Conservation (phyloP, 2,888 invertebrate species). For the Actias luna region DNA sequence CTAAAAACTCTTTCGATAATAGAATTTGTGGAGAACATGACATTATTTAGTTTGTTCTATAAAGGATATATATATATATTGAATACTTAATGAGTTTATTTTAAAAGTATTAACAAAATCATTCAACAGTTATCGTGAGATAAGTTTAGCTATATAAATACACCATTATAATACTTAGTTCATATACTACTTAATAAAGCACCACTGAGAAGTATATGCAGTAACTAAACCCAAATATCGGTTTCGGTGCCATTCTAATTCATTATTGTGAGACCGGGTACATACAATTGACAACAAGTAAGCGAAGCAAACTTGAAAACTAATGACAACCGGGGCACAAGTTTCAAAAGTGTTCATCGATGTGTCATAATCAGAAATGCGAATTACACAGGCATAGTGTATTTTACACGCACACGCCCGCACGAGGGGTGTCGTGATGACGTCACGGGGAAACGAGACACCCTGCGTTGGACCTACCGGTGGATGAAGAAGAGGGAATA, state of each 20-base stretch:
- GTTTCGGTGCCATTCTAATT: not conserved
- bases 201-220: too few species aligned
- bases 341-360: slow-evolving; percentile 12
- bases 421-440: slow-evolving; percentile 64
- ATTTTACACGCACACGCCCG: slow-evolving; percentile 45
- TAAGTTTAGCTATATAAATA: too few species aligned
- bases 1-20: too few species aligned
- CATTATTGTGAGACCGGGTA: not conserved
- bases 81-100: too few species aligned
- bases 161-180: too few species aligned
- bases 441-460: slow-evolving; percentile 67
- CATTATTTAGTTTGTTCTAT: too few species aligned
- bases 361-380: slow-evolving; percentile 35
- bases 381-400: slow-evolving; percentile 41
- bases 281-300: not conserved
- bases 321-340: not conserved
- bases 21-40: too few species aligned
- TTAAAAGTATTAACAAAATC: too few species aligned
- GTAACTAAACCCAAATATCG: too few species aligned
- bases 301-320: slow-evolving; percentile 1
- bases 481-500: slow-evolving; percentile 61
- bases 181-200: too few species aligned
- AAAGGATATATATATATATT: too few species aligned
- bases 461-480: slow-evolving; percentile 21
- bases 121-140: too few species aligned